phyloP scores from a whole-genome alignment of 2,888 invertebrate genomes.

The Onthophagus sagittarius region DNA sequence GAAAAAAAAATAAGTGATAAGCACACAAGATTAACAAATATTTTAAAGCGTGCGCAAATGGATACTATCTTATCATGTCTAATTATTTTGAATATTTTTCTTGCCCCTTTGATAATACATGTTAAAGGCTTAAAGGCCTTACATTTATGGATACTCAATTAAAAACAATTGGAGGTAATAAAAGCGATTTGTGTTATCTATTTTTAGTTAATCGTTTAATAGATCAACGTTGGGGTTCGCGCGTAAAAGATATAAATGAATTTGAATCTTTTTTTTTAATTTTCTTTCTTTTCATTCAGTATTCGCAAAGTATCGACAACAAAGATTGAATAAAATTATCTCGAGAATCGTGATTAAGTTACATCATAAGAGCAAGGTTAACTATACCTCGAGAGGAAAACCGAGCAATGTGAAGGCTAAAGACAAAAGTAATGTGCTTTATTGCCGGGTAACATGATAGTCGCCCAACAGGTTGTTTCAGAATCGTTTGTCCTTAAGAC shows the following conservation, averaged over 20 bases:
- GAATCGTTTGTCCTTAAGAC: slow-evolving; percentile 1
- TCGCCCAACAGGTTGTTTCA: not conserved
- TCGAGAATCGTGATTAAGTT: not conserved
- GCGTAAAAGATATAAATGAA: not conserved
- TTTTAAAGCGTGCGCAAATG: not conserved
- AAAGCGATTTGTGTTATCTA: not conserved
- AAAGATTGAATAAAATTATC: not conserved
- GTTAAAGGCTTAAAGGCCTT: not conserved
- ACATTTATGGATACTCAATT: not conserved
- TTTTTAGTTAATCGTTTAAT: not conserved
- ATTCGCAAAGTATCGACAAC: not conserved
- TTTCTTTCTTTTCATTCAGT: not conserved
- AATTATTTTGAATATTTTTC: not conserved
- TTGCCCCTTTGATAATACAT: not conserved
- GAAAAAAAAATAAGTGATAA: not conserved
- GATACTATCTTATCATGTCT: not conserved
- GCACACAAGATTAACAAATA: not conserved
- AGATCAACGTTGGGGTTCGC: not conserved
- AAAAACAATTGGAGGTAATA: not conserved
- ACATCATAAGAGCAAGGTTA: slow-evolving; percentile 4
- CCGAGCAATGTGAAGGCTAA: slow-evolving; percentile 9
- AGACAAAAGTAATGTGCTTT: slow-evolving; percentile 2
- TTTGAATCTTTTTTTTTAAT: not conserved
- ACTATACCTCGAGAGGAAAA: slow-evolving; percentile 1
- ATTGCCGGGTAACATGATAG: slow-evolving; percentile 2